phyloP scores from a whole-genome alignment of 2,888 invertebrate species.

The Pterostichus madidus region DNA sequence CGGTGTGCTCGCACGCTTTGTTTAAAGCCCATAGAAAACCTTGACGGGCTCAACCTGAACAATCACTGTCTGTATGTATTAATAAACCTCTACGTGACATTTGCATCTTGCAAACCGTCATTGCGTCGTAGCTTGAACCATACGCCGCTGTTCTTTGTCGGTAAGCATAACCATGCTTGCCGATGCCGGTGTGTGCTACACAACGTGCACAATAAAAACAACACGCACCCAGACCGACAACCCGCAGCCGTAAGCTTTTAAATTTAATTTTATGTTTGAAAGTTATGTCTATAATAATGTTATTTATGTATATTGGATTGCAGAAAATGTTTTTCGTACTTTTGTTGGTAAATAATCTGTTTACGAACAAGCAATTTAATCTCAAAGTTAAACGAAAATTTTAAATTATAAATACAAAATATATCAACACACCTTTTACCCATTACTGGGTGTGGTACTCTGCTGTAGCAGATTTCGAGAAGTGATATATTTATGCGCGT shows the following conservation, averaged over 20 bases:
- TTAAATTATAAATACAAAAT: no score
- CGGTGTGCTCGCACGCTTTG: slow-evolving; percentile 70
- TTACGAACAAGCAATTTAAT: no score
- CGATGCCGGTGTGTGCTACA: slow-evolving; percentile 3
- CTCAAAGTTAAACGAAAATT: no score
- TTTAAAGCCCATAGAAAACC: slow-evolving; percentile 68
- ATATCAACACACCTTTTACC: no score
- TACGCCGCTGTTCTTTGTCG: slow-evolving; percentile 22
- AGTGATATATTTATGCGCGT: no score
- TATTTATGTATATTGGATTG: slow-evolving; percentile 36
- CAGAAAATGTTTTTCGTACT: neutral
- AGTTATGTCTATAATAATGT: slow-evolving; percentile 29
- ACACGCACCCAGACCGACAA: slow-evolving; percentile 1
- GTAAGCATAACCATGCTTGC: neutral
- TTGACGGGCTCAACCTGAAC: slow-evolving; percentile 55
- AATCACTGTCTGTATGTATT: slow-evolving; percentile 62
- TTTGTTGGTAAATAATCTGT: neutral
- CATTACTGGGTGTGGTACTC: no score
- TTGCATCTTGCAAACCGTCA: slow-evolving; percentile 40
- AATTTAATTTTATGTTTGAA: slow-evolving; percentile 4
- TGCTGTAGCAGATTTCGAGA: no score
- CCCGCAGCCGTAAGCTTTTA: slow-evolving; percentile 1
- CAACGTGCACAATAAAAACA: slow-evolving; percentile 17
- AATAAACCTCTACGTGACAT: slow-evolving; percentile 59
- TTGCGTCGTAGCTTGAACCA: neutral